These are phyloP conservation scores for Naja naja DNA, from an alignment of 2,113 vertebrate species.

Conservation along the genomic window DNA sequence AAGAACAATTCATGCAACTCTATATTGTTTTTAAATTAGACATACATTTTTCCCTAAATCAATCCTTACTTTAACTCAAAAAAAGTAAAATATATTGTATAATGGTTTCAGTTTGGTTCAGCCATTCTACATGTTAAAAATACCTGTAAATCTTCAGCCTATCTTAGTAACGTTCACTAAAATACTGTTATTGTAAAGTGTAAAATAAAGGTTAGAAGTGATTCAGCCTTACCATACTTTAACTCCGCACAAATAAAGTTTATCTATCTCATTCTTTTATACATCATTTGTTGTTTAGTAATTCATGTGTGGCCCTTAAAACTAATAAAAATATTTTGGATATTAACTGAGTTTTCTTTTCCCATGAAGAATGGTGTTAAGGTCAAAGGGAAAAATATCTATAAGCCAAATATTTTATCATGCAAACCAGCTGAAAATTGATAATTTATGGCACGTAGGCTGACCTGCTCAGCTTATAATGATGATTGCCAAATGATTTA, in stretches of 20 bases:
- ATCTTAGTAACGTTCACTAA: not conserved
- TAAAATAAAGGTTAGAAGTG: not conserved
- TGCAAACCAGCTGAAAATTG: conserved; percentile 48
- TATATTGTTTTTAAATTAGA: not conserved
- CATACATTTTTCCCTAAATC: not conserved
- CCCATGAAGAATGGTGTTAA: conserved; percentile 5
- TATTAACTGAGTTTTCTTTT: conserved; percentile 40
- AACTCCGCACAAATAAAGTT: not conserved
- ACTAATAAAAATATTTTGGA: conserved; percentile 28
- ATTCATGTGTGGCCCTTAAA: not conserved
- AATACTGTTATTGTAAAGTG: not conserved
- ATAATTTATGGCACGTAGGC: conserved; percentile 48
- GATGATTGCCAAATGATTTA: conserved; percentile 43
- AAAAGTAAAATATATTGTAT: not conserved
- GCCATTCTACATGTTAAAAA: not conserved
- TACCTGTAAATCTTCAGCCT: not conserved
- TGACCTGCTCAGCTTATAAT: conserved; percentile 50
- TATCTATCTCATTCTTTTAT: not conserved
- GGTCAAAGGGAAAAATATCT: not conserved
- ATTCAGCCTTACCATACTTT: not conserved
- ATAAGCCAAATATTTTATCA: conserved; percentile 31
- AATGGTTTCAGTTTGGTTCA: not conserved
- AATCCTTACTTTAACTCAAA: not conserved
- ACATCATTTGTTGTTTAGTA: not conserved
- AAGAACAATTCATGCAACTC: not conserved